phyloP scores from a whole-genome alignment of 2,797 vertebrate genomes.

The Psittacula derbiana region DNA sequence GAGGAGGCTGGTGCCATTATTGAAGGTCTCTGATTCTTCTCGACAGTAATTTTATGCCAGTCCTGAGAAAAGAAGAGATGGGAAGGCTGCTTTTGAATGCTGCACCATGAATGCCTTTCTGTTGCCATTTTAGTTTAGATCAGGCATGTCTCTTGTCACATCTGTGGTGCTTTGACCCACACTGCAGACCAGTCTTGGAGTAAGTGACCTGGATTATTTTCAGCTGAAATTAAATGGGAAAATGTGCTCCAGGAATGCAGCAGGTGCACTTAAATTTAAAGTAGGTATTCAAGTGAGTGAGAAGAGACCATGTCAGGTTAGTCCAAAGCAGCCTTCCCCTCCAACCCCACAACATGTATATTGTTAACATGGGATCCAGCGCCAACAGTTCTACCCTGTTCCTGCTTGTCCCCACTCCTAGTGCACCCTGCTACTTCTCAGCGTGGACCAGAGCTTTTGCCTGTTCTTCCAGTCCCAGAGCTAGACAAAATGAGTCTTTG shows the following conservation, averaged over 20 bases:
- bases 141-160: neutral
- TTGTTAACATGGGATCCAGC: neutral
- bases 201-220: neutral
- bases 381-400: neutral
- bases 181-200: neutral
- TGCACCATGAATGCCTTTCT: neutral
- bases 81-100: neutral
- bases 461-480: neutral
- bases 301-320: neutral
- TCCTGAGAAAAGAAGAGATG: neutral
- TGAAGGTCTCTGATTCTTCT: neutral
- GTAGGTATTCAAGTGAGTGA: neutral
- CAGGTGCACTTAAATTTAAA: neutral
- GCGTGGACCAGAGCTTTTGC: neutral
- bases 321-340: neutral
- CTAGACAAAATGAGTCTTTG: neutral
- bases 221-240: neutral
- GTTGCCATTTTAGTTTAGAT: neutral
- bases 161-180: neutral
- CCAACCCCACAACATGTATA: neutral
- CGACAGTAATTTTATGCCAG: neutral
- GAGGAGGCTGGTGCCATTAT: neutral
- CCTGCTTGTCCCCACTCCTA: neutral
- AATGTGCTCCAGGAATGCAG: neutral
- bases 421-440: neutral